Base-by-base conservation (phyloP, 1,140 invertebrate species). In the Kradibia gibbosae region DNA sequence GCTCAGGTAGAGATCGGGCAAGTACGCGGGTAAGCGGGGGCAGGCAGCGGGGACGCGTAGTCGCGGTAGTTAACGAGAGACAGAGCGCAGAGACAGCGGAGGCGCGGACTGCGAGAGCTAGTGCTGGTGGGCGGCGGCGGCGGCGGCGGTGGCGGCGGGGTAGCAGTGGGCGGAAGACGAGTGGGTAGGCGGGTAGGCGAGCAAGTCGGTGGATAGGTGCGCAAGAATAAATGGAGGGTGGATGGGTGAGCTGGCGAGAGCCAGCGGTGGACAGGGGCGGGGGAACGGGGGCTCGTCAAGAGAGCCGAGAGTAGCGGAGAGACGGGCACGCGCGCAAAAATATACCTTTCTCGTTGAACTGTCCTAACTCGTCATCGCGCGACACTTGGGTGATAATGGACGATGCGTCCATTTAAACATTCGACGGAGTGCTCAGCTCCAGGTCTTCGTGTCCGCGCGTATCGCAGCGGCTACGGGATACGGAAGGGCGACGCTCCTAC, bases 371-470 rank as follows among this genome's bases (percentile, higher is more conserved):
- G 94, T 98, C 97, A 95, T 98, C 97, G 93, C 96, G 95, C 93
- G 95, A 96, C 93, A 97, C 97, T 95, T 98, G 97, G 92, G 97
- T 97, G 92, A 98, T 98, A 94, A 98, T 98, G 95, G 97, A 98
- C 95, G 97, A 96, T 95, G 96, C 96, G 96, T 98, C 97, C 97
- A 98, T 98, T 95, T 95, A 96, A 94, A 94, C 94, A 95, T 95
- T 94, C 93, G 94, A 91, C 78, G 71, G 78, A 80, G 34, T 73
- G 36, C 57, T 80, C 78, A 50, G 67, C 50, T 57, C 39, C n/a
- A n/a, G n/a, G 31, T 79, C 65, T 80, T 77, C 60, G 31, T 73
- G 48, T 73, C 31, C n/a, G 48, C n/a, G 48, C 71, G 39, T 39
- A 31, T 39, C 48, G 70, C 42, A 50, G 42, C 70, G 20, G 70